Conservation (phyloP, 2,888 invertebrate genomes). For the Balanococcus diminutus region DNA sequence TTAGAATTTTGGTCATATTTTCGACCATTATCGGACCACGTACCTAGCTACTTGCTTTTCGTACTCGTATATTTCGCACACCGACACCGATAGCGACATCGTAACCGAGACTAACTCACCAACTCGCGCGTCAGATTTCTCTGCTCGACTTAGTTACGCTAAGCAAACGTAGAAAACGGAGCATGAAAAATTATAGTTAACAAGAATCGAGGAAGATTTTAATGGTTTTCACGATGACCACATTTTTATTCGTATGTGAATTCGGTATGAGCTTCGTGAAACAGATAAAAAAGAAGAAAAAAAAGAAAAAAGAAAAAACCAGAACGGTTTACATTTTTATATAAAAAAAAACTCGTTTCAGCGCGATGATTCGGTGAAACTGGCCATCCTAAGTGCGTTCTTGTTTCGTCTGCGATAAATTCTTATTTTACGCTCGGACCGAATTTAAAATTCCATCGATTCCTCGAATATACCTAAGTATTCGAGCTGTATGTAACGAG, state of each 20-base stretch:
- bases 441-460: constrained; percentile 22
- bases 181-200: constrained; percentile 51
- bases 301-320: background rate
- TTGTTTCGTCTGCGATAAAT: background rate
- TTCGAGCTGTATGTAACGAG: too few relatives aligned
- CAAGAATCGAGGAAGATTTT: constrained; percentile 44
- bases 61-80: background rate
- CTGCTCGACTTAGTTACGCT: constrained; percentile 45
- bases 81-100: too few relatives aligned
- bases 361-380: constrained; percentile 35
- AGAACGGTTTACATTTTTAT: background rate
- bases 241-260: constrained; percentile 50
- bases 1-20: background rate
- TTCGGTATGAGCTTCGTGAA: constrained; percentile 4
- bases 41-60: background rate
- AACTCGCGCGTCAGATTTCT: background rate
- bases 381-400: constrained; percentile 9
- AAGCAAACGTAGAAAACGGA: constrained; percentile 43
- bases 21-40: background rate
- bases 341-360: constrained; percentile 20
- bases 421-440: background rate
- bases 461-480: background rate
- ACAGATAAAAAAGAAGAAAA: background rate
- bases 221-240: constrained; percentile 51
- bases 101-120: background rate